phyloP scores from a whole-genome alignment of 2,797 vertebrate genomes.

The Arnoldichthys spilopterus region DNA sequence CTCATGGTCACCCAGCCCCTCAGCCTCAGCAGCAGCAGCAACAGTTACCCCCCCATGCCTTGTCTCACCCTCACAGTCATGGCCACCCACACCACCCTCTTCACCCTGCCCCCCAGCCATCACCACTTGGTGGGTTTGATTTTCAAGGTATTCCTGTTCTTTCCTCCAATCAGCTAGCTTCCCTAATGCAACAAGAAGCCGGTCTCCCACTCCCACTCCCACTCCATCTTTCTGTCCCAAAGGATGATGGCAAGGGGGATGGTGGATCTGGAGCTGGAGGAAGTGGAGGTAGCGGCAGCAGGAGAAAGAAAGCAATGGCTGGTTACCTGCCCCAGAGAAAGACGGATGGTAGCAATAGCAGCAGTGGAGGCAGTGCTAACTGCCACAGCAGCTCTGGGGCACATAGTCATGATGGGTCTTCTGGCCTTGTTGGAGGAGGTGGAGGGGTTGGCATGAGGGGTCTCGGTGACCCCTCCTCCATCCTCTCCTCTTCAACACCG shows the following conservation, averaged over 20 bases:
- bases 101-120: slow-evolving; percentile 80
- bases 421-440: slow-evolving; percentile 77
- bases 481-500: slow-evolving; percentile 73
- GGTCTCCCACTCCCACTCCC: slow-evolving; percentile 82
- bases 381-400: slow-evolving; percentile 76
- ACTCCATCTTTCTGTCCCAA: slow-evolving; percentile 80
- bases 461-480: slow-evolving; percentile 76
- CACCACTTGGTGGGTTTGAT: slow-evolving; percentile 79
- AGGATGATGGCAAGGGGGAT: slow-evolving; percentile 76
- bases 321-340: slow-evolving; percentile 84
- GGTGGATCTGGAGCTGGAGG: slow-evolving; percentile 61
- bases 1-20: slow-evolving; percentile 71
- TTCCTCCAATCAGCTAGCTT: slow-evolving; percentile 83
- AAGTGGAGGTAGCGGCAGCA: slow-evolving; percentile 71
- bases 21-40: slow-evolving; percentile 81
- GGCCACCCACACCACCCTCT: slow-evolving; percentile 82
- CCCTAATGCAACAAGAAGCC: slow-evolving; percentile 83
- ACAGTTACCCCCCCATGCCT: slow-evolving; percentile 78
- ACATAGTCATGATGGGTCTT: slow-evolving; percentile 75
- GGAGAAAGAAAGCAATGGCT: slow-evolving; percentile 84
- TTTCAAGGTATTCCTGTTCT: slow-evolving; percentile 85
- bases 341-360: slow-evolving; percentile 68
- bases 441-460: slow-evolving; percentile 73
- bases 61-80: slow-evolving; percentile 81
- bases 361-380: slow-evolving; percentile 65